These are phyloP conservation scores for Diloba caeruleocephala DNA, from an alignment of 2,888 invertebrate species.

Conservation along the genomic window DNA sequence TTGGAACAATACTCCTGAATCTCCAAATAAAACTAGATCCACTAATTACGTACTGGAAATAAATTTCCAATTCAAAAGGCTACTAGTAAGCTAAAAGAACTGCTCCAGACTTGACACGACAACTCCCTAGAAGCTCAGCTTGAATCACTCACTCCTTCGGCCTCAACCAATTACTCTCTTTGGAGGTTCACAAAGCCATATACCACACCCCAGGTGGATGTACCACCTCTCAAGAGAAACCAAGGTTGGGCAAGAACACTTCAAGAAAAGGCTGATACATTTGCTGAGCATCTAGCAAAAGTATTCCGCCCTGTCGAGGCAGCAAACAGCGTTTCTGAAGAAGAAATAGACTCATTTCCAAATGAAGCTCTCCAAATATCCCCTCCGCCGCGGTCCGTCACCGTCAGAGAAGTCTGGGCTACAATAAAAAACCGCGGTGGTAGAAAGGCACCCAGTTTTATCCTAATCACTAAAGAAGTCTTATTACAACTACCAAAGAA, in stretches of 20 bases:
- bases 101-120: not conserved
- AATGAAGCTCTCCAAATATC: conserved; percentile 1
- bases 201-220: not conserved
- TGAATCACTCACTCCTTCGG: not conserved
- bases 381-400: not conserved
- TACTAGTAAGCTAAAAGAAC: no score
- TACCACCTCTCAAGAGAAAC: not conserved
- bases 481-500: not conserved
- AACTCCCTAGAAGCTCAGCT: not conserved
- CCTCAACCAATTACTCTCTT: not conserved
- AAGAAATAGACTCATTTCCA: not conserved
- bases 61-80: not conserved
- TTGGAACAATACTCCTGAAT: no score
- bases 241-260: conserved; percentile 1
- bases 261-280: conserved; percentile 1
- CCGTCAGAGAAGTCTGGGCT: not conserved
- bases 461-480: not conserved
- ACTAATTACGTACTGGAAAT: no score
- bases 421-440: not conserved
- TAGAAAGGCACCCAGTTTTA: not conserved
- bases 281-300: conserved; percentile 2
- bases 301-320: conserved; percentile 2
- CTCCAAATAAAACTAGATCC: no score
- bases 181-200: not conserved
- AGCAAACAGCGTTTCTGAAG: not conserved